Evolutionary conservation across 2,797 vertebrate species (phyloP).

Genomic region (Chelon auratus): DNA sequence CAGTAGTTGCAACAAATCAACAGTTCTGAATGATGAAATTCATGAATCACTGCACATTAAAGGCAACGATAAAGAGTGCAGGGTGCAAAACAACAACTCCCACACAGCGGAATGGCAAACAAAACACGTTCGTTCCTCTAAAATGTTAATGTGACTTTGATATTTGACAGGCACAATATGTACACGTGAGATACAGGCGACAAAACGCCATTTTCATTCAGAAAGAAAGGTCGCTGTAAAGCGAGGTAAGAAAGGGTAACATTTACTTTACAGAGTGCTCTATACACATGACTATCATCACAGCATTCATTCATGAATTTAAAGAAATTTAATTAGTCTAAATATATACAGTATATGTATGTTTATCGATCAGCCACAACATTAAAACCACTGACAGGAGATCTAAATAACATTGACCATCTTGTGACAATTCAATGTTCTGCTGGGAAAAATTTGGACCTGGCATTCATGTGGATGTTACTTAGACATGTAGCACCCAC

Average conservation of each 20-base stretch:
- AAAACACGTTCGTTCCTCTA: slow-evolving; percentile 14
- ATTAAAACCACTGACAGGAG: no score
- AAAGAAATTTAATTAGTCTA: background rate
- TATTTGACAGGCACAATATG: slow-evolving; percentile 35
- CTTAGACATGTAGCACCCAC: no score
- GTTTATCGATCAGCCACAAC: no score
- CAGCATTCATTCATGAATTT: background rate
- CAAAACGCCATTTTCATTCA: slow-evolving; percentile 11
- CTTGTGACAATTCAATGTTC: no score
- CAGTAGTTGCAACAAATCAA: slow-evolving; percentile 27
- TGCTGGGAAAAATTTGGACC: no score
- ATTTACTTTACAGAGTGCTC: slow-evolving; percentile 1
- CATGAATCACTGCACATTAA: slow-evolving; percentile 62
- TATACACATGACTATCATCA: background rate
- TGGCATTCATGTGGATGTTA: no score
- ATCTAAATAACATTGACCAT: no score
- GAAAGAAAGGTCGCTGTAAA: slow-evolving; percentile 18
- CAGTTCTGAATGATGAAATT: slow-evolving; percentile 42
- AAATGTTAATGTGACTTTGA: slow-evolving; percentile 22
- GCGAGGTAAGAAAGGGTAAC: background rate
- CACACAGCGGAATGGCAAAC: slow-evolving; percentile 45
- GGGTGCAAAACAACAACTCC: slow-evolving; percentile 65
- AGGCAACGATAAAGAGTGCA: slow-evolving; percentile 46
- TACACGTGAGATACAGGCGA: slow-evolving; percentile 11
- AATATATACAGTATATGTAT: background rate